A percentile compares a stretch with the other conserved stretches of the same genome.
Conservation (phyloP, 2,113 vertebrate genomes). For the Oreochromis aureus region DNA sequence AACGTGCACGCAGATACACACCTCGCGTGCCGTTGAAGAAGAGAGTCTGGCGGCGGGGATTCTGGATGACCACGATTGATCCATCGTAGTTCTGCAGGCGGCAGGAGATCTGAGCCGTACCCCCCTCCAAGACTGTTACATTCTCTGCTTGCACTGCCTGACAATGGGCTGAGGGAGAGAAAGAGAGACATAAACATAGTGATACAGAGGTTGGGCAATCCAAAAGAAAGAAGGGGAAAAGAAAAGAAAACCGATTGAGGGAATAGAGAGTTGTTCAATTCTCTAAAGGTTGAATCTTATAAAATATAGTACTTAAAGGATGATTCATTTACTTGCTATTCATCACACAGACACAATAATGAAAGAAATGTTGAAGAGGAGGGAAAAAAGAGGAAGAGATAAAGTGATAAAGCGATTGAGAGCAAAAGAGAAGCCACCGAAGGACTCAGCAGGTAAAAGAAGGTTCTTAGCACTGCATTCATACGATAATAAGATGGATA, state of each 20-base stretch:
- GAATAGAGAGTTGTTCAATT: constrained; percentile 12
- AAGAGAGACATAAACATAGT: constrained; percentile 2
- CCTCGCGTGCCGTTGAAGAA: constrained; percentile 91
- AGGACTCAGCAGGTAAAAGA: constrained; percentile 24
- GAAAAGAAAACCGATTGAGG: not conserved
- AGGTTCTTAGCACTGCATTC: constrained; percentile 7
- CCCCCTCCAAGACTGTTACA: constrained; percentile 85
- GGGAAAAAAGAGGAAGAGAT: not conserved
- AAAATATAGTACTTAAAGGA: constrained; percentile 36
- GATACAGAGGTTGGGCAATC: not conserved
- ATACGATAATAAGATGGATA: constrained; percentile 33
- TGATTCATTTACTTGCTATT: constrained; percentile 44
- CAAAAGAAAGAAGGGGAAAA: not conserved
- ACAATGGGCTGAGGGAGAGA: constrained; percentile 60
- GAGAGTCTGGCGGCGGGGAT: constrained; percentile 86
- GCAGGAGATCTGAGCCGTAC: constrained; percentile 87
- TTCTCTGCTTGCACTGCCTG: constrained; percentile 91
- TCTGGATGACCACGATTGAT: constrained; percentile 92
- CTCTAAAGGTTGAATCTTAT: constrained; percentile 30
- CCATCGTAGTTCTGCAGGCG: constrained; percentile 88
- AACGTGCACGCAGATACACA: constrained; percentile 36
- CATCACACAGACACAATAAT: constrained; percentile 16
- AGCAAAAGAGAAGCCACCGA: not conserved
- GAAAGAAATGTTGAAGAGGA: not conserved
- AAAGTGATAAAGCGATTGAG: not conserved